These are phyloP conservation scores for Polyommatus iphigenia DNA, from an alignment of 2,888 invertebrate genomes.

Conservation along the genomic window DNA sequence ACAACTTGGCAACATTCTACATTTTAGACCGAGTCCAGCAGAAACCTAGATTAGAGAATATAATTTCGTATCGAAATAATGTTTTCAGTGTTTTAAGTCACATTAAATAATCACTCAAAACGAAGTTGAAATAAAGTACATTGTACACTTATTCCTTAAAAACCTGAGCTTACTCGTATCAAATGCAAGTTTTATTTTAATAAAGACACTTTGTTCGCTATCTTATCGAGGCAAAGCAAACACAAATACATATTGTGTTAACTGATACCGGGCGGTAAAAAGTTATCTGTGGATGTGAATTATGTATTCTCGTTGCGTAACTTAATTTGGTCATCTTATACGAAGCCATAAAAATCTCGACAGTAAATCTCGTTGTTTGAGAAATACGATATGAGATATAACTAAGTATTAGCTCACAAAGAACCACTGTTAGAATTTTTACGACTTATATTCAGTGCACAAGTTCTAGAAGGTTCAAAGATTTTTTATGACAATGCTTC, in stretches of 20 bases:
- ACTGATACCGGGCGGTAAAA: not conserved
- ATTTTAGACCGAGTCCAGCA: not conserved
- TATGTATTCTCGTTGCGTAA: not conserved
- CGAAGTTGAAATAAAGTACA: not conserved
- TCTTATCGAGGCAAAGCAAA: constrained; percentile 3
- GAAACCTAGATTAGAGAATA: not conserved
- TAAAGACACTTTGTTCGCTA: constrained; percentile 12
- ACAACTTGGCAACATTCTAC: not conserved
- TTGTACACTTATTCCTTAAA: not conserved
- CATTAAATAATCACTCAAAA: not conserved
- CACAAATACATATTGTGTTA: constrained; percentile 1
- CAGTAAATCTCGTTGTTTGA: not conserved
- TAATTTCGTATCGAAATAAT: not conserved
- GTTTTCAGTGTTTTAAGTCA: not conserved
- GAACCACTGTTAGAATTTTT: constrained; percentile 2
- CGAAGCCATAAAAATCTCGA: constrained; percentile 5
- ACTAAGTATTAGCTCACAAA: not conserved
- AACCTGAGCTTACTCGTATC: not conserved
- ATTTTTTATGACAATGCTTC: not conserved
- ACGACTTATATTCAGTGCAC: not conserved
- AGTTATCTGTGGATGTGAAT: not conserved
- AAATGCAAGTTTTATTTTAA: not conserved
- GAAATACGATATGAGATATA: constrained; percentile 1
- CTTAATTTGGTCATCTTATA: constrained; percentile 4
- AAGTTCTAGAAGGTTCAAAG: constrained; percentile 2